Percentiles rank a stretch among this genome's conserved stretches.
Evolutionary conservation across 2,797 vertebrate genomes (phyloP).

Genomic region (Psittacula echo): DNA sequence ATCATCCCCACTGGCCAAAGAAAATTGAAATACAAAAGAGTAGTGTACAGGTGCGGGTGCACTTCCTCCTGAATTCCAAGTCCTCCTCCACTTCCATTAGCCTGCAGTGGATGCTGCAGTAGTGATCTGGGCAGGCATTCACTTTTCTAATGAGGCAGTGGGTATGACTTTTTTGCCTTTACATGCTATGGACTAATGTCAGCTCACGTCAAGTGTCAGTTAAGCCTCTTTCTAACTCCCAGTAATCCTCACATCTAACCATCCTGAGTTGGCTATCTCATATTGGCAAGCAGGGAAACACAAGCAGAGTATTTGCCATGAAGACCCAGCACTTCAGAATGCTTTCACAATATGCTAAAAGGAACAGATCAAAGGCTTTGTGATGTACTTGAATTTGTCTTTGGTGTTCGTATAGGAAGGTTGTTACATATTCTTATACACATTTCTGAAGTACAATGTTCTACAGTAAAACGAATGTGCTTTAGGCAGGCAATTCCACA

Average conservation of each 20-base stretch:
- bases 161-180: not conserved
- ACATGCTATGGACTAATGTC: not conserved
- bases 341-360: not conserved
- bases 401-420: not conserved
- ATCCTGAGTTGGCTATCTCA: not conserved
- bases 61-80: not conserved
- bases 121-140: not conserved
- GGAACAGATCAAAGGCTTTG: not conserved
- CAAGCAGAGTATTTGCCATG: not conserved
- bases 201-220: not conserved
- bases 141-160: not conserved
- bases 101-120: not conserved
- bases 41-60: not conserved
- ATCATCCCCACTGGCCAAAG: slow-evolving; percentile 74
- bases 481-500: fast-evolving
- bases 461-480: fast-evolving
- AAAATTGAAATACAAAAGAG: slow-evolving; percentile 67
- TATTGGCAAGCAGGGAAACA: not conserved
- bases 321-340: not conserved
- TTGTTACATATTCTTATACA: fast-evolving
- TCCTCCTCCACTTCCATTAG: not conserved
- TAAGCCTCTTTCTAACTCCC: not conserved
- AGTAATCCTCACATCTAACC: not conserved
- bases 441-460: not conserved
- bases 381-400: not conserved